phyloP scores from a whole-genome alignment of 2,888 invertebrate species.

The Unio delphinus region DNA sequence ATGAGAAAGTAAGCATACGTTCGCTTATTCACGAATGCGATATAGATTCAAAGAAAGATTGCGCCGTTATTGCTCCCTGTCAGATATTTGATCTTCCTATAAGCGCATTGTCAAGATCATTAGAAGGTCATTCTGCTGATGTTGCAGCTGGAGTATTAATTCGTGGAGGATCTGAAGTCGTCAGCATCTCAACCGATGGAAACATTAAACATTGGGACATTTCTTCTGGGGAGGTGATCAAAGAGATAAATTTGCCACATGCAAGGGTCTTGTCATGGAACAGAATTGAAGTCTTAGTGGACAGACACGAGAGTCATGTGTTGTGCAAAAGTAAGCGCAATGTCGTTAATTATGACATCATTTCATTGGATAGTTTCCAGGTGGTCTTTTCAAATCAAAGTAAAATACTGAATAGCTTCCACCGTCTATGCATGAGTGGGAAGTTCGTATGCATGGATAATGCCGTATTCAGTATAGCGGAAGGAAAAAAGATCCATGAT shows the following conservation, averaged over 20 bases:
- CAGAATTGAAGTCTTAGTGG: slow-evolving; percentile 16
- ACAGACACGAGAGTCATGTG: slow-evolving; percentile 25
- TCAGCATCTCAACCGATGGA: slow-evolving; percentile 22
- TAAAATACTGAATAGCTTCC: slow-evolving; percentile 14
- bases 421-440: slow-evolving; percentile 19
- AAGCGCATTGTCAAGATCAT: slow-evolving; percentile 22
- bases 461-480: slow-evolving; percentile 26
- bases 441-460: slow-evolving; percentile 35
- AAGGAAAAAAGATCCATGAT: slow-evolving; percentile 30
- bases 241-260: slow-evolving; percentile 18
- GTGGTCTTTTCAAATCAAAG: slow-evolving; percentile 21
- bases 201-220: slow-evolving; percentile 25
- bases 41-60: slow-evolving; percentile 12
- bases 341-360: slow-evolving; percentile 10
- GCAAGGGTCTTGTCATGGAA: slow-evolving; percentile 19
- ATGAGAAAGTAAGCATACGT: slow-evolving; percentile 21
- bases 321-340: slow-evolving; percentile 18
- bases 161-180: slow-evolving; percentile 19
- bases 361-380: slow-evolving; percentile 22
- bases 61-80: slow-evolving; percentile 22
- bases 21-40: slow-evolving; percentile 30
- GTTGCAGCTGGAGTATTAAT: slow-evolving; percentile 24
- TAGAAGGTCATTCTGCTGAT: slow-evolving; percentile 25
- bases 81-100: slow-evolving; percentile 34
- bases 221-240: slow-evolving; percentile 24